Evolutionary conservation across 35 echinoderm and acorn worm genomes (phyloP).

Genomic region (Apostichopus parvimensis): DNA sequence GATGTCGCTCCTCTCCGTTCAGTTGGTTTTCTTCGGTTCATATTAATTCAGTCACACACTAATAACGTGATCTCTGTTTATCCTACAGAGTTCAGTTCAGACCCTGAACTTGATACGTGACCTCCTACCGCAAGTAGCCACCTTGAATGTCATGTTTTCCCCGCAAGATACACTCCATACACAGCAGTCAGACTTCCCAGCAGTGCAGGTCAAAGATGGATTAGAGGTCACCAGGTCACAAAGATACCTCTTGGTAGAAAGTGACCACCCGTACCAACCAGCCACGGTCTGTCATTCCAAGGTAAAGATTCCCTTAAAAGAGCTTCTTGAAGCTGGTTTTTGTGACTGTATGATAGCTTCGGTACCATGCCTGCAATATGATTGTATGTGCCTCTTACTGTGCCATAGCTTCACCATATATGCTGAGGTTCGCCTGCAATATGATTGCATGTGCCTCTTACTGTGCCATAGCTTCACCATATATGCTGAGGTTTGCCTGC

Average conservation of each 20-base stretch:
- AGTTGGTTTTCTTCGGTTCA: no score
- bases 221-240: slow-evolving; percentile 79
- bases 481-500: no score
- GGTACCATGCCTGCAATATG: no score
- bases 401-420: no score
- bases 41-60: no score
- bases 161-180: slow-evolving; percentile 35
- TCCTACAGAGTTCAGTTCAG: slow-evolving; percentile 84
- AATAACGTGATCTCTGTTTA: background rate
- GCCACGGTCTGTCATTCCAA: slow-evolving; percentile 87
- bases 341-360: no score
- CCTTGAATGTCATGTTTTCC: slow-evolving; percentile 77
- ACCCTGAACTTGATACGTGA: slow-evolving; percentile 79
- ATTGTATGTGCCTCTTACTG: no score
- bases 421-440: no score
- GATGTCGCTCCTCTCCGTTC: no score
- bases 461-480: no score
- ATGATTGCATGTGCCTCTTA: no score
- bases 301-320: slow-evolving; percentile 31
- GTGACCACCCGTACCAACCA: slow-evolving; percentile 93
- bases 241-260: slow-evolving; percentile 87
- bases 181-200: slow-evolving; percentile 45
- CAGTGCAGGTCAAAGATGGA: slow-evolving; percentile 55
- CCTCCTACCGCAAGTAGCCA: slow-evolving; percentile 79
- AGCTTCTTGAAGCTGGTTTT: no score